phyloP scores from a whole-genome alignment of 2,888 invertebrate genomes.

The Pollenia labialis region DNA sequence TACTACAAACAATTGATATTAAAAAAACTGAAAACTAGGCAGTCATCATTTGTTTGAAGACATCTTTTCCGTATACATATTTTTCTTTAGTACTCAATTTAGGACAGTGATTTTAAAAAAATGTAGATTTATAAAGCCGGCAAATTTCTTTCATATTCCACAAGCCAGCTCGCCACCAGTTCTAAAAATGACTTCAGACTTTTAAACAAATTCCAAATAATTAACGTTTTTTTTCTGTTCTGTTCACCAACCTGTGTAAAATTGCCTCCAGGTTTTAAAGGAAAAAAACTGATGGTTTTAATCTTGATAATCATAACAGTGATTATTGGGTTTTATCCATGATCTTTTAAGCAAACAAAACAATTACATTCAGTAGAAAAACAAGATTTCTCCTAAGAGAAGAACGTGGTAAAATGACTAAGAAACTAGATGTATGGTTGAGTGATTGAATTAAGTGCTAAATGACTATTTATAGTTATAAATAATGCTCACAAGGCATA shows the following conservation, averaged over 20 bases:
- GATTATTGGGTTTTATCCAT: constrained; percentile 32
- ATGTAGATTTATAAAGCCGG: not conserved
- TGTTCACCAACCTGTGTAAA: not conserved
- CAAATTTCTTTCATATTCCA: not conserved
- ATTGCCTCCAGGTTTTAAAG: constrained; percentile 14
- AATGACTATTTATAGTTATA: constrained; percentile 13
- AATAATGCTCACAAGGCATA: constrained; percentile 34
- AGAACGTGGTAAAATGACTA: not conserved
- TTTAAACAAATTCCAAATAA: not conserved
- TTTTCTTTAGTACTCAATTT: no score
- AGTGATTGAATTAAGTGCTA: constrained; percentile 31
- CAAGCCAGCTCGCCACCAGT: not conserved
- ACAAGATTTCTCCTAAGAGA: constrained; percentile 1
- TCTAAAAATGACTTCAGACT: constrained; percentile 2
- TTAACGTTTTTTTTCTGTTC: constrained; percentile 1
- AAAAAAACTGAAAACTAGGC: no score
- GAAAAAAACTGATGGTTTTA: not conserved
- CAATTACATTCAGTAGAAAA: not conserved
- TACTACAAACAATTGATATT: no score
- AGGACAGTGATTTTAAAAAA: no score
- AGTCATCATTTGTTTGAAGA: no score
- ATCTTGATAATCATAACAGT: constrained; percentile 29
- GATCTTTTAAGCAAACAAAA: constrained; percentile 33
- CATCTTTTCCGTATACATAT: no score
- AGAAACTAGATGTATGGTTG: not conserved